These are phyloP conservation scores for Sebastes minor DNA, from an alignment of 2,797 vertebrate species.

Conservation along the genomic window DNA sequence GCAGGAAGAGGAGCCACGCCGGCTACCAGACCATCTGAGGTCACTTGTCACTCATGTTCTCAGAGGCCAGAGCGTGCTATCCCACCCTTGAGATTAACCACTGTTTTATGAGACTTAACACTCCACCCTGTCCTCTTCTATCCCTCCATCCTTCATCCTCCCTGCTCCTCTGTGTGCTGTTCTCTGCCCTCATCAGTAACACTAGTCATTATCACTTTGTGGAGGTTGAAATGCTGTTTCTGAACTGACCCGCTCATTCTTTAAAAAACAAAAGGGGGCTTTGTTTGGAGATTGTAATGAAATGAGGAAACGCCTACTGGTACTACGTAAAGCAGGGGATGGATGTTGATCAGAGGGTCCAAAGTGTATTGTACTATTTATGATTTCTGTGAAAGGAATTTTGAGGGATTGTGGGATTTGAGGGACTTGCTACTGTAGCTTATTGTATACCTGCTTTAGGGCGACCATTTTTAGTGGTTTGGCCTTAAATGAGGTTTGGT, in stretches of 20 bases:
- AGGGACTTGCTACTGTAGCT: slow-evolving; percentile 31
- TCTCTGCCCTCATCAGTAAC: slow-evolving; percentile 52
- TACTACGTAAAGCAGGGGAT: slow-evolving; percentile 24
- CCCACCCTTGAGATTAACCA: slow-evolving; percentile 60
- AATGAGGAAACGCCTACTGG: slow-evolving; percentile 3
- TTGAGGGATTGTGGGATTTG: slow-evolving; percentile 55
- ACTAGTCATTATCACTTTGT: slow-evolving; percentile 45
- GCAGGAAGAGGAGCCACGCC: slow-evolving; percentile 95
- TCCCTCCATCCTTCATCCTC: slow-evolving; percentile 38
- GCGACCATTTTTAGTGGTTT: slow-evolving; percentile 28
- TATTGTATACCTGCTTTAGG: slow-evolving; percentile 8
- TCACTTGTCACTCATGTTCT: background rate
- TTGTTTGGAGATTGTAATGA: slow-evolving; percentile 37
- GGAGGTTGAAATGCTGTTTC: slow-evolving; percentile 59
- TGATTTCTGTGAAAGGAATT: slow-evolving; percentile 68
- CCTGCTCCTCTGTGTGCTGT: slow-evolving; percentile 38
- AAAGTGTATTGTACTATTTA: slow-evolving; percentile 52
- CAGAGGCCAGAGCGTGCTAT: slow-evolving; percentile 36
- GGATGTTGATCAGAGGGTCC: slow-evolving; percentile 45
- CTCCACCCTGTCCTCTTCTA: slow-evolving; percentile 11
- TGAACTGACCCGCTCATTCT: slow-evolving; percentile 58
- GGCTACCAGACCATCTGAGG: slow-evolving; percentile 98
- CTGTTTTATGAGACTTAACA: slow-evolving; percentile 60
- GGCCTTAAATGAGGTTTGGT: slow-evolving; percentile 17
- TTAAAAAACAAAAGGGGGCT: slow-evolving; percentile 43